These are phyloP conservation scores for Oreochromis spilurus DNA, from an alignment of 2,113 vertebrate genomes.

Conservation along the genomic window DNA sequence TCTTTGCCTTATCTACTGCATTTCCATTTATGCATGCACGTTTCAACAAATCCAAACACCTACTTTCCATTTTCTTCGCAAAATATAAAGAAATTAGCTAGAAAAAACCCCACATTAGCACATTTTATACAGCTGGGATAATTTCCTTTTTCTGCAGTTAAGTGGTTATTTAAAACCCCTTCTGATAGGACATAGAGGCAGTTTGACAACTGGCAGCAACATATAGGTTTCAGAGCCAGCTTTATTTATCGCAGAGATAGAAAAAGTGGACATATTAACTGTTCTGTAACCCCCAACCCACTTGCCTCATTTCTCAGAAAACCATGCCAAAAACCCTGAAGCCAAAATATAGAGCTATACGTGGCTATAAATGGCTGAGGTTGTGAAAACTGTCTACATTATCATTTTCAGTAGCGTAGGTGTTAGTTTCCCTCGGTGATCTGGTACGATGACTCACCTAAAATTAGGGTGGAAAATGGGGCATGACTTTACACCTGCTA, in stretches of 20 bases:
- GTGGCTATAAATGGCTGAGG: neutral
- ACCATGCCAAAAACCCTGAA: neutral
- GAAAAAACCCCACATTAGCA: neutral
- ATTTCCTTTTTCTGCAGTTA: neutral
- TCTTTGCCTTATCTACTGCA: neutral
- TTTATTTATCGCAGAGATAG: neutral
- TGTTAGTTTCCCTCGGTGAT: slow-evolving; percentile 3
- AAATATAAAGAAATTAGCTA: neutral
- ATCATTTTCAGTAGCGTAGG: neutral
- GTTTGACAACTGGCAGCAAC: neutral
- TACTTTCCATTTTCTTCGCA: neutral
- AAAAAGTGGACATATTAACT: neutral
- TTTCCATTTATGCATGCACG: neutral
- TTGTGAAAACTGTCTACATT: neutral
- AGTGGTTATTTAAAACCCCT: neutral
- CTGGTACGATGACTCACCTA: neutral
- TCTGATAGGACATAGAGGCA: neutral
- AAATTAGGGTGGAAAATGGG: slow-evolving; percentile 15
- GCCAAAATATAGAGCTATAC: neutral
- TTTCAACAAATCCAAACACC: neutral
- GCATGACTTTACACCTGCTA: slow-evolving; percentile 18
- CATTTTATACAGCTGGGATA: neutral
- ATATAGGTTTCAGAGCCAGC: neutral
- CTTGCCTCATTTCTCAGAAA: neutral
- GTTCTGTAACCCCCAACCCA: neutral